Conservation (phyloP, 2,797 vertebrate species). For the Rhodeus uyekii region DNA sequence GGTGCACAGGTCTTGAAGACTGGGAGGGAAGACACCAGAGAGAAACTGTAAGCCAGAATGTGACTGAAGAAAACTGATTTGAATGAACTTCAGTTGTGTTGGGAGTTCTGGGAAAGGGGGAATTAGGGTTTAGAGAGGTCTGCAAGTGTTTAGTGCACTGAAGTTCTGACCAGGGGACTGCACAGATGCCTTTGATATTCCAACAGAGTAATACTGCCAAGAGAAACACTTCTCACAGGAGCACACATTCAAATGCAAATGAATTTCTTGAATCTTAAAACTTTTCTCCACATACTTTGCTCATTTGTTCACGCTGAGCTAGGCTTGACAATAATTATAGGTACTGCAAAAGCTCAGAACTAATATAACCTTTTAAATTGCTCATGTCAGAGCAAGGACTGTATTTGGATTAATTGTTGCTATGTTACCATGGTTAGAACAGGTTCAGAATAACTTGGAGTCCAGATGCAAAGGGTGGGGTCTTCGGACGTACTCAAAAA, state of each 20-base stretch:
- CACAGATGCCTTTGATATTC: conserved; percentile 55
- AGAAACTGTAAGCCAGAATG: conserved; percentile 19
- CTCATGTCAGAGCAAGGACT: conserved; percentile 68
- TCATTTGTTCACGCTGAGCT: conserved; percentile 10
- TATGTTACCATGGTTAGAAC: conserved; percentile 80
- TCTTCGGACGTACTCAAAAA: conserved; percentile 85
- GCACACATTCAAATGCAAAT: conserved; percentile 31
- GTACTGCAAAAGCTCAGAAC: conserved; percentile 29
- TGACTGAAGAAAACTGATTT: conserved; percentile 23
- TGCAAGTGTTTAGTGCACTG: conserved; percentile 58
- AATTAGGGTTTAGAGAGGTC: conserved; percentile 34
- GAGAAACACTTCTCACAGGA: conserved; percentile 45
- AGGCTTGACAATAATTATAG: conserved; percentile 7
- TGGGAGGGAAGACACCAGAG: conserved; percentile 13
- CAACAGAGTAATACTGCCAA: conserved; percentile 51
- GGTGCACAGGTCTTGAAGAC: not conserved
- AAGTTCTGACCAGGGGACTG: conserved; percentile 38
- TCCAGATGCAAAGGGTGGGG: conserved; percentile 82
- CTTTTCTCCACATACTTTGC: conserved; percentile 1
- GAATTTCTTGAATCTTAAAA: not conserved
- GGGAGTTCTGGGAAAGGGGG: conserved; percentile 39
- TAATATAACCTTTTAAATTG: not conserved
- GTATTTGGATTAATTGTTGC: conserved; percentile 31
- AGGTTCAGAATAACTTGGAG: conserved; percentile 68
- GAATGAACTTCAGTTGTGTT: conserved; percentile 47